Evolutionary conservation across 2,113 vertebrate genomes (phyloP), one percentile per base, ranked within the genome.

Genomic region (Stigmatopora nigra): DNA sequence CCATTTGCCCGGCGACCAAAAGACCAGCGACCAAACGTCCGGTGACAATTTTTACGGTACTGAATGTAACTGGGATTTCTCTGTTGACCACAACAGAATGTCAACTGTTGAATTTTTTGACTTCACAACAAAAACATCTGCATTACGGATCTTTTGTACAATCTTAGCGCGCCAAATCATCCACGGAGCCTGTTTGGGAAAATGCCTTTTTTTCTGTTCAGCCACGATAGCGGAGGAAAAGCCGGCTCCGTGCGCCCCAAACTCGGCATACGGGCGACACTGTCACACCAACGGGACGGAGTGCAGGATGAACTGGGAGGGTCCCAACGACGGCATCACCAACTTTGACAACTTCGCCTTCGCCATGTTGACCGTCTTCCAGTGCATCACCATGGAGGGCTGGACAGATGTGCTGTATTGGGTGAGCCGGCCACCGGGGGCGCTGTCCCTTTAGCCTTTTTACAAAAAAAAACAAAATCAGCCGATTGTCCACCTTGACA

Each of bases 301-400:
- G 69, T 99, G 97, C 85, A 87, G 78, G 64, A 66, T 89, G 16
- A 94, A 93, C 60, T 99, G 97, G 97, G 95, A 94, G 8, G 97
- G 97, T 3, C 97, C 97, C 0, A 98, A 98, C 64, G 91, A 97
- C 0, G 97, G 96, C 87, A 99, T 99, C 75, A 99, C 96, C 45
- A 99, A 99, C 90, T 98, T 99, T 8, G 97, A 99, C 92, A 99
- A 99, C 73, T 99, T 99, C 66, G 97, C 96, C 72, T 99, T 99
- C 69, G 97, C 97, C 84, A 99, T 99, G 97, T 80, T 99, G 73
- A 99, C 97, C 0, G 97, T 99, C 77, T 99, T 98, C 83, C 97
- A 99, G 87, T 99, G 97, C 87, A 99, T 99, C 90, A 99, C 97
- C 17, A 99, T 98, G 96, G 97, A 99, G 81, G 97, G 97, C 76